These are phyloP conservation scores for Phylloscopus trochiloides DNA, from an alignment of 2,113 vertebrate genomes.

Conservation along the genomic window DNA sequence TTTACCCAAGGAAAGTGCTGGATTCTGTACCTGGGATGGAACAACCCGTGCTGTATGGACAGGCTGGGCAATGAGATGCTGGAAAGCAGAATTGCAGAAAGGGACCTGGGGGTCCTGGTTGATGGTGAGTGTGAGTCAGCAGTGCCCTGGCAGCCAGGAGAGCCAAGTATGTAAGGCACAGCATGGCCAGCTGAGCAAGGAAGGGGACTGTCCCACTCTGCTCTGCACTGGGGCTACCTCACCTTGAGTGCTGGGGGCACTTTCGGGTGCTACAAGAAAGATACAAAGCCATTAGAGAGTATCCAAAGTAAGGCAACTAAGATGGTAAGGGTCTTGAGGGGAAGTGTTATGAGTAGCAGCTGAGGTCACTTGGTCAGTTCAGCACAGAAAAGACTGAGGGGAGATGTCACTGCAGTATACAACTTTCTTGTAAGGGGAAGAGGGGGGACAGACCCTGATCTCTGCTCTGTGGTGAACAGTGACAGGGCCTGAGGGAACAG, in stretches of 20 bases:
- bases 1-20: not conserved
- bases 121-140: fast-evolving
- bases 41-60: fast-evolving
- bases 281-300: fast-evolving
- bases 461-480: not conserved
- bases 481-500: too few species aligned
- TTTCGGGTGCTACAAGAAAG: not conserved
- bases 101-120: fast-evolving
- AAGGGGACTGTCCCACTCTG: fast-evolving
- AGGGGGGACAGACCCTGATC: fast-evolving
- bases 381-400: not conserved
- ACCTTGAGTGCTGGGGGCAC: fast-evolving
- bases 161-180: fast-evolving
- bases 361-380: not conserved
- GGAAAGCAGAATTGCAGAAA: not conserved
- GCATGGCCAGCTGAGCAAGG: fast-evolving
- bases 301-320: not conserved
- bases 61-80: not conserved
- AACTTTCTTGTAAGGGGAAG: not conserved
- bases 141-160: not conserved
- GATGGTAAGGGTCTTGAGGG: not conserved
- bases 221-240: fast-evolving
- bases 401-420: not conserved
- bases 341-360: fast-evolving
- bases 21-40: not conserved